A percentile compares a stretch with the other conserved stretches of the same genome.
phyloP scores from a whole-genome alignment of 2,888 invertebrate species.

The Pherbina coryleti region DNA sequence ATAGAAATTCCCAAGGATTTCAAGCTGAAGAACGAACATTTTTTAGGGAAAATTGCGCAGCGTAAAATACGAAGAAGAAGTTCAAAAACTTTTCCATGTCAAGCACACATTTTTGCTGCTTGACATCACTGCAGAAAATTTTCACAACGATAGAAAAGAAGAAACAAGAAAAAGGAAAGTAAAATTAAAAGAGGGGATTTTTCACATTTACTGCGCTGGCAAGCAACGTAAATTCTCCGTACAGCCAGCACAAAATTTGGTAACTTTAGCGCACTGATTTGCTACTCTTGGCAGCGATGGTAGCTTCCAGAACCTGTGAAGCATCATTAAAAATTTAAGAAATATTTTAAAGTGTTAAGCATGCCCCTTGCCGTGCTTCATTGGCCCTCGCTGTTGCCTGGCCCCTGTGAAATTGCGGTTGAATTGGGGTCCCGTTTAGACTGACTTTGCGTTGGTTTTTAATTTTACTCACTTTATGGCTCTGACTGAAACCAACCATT shows the following conservation, averaged over 20 bases:
- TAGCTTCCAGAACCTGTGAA: not conserved
- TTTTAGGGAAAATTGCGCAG: too few species aligned
- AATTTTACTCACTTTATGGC: not conserved
- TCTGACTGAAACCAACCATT: not conserved
- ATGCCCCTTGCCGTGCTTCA: not conserved
- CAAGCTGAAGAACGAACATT: too few species aligned
- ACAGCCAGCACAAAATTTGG: conserved; percentile 1
- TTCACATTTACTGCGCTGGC: not conserved
- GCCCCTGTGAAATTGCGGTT: conserved; percentile 6
- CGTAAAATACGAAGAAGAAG: not conserved
- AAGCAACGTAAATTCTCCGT: not conserved
- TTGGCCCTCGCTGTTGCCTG: not conserved
- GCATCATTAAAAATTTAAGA: conserved; percentile 21
- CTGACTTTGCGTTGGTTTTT: not conserved
- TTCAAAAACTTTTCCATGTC: conserved; percentile 21
- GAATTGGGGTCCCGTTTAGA: conserved; percentile 21
- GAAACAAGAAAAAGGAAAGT: not conserved
- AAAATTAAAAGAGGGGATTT: too few species aligned
- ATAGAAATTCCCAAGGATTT: too few species aligned
- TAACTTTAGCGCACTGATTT: not conserved
- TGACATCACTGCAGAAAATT: not conserved
- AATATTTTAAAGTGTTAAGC: conserved; percentile 24
- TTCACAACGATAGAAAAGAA: not conserved
- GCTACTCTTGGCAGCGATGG: not conserved
- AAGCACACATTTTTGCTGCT: conserved; percentile 19